Evolutionary conservation across 2,888 invertebrate species (phyloP).

Genomic region (Cantharis nigra): DNA sequence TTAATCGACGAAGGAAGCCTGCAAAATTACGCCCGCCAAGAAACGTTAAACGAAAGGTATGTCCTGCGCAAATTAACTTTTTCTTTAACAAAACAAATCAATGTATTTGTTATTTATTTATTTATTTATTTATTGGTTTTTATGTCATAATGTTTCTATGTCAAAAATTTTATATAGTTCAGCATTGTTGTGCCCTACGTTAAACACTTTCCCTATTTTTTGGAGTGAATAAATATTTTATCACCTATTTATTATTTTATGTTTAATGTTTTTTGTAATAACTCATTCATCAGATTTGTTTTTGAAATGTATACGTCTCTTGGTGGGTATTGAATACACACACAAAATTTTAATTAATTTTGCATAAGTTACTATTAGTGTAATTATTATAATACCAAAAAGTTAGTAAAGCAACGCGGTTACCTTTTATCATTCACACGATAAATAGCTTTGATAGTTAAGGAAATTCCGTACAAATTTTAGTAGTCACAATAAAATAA

Average conservation of each 20-base stretch:
- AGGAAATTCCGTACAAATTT: too few relatives aligned
- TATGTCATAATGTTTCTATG: constrained; percentile 44
- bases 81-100: not conserved
- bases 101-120: constrained; percentile 18
- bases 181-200: constrained; percentile 87
- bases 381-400: not conserved
- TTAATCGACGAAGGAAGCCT: constrained; percentile 97
- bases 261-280: constrained; percentile 22
- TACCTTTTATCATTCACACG: not conserved
- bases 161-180: constrained; percentile 47
- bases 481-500: too few relatives aligned
- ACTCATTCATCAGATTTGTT: not conserved
- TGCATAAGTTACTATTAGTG: not conserved
- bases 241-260: constrained; percentile 19
- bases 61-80: constrained; percentile 1
- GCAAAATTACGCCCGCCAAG: constrained; percentile 94
- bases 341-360: not conserved
- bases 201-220: constrained; percentile 59
- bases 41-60: constrained; percentile 98
- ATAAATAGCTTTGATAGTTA: too few relatives aligned
- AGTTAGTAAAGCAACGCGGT: not conserved
- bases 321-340: not conserved
- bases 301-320: not conserved
- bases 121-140: constrained; percentile 31
- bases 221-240: constrained; percentile 17